Conservation (phyloP, 2,888 invertebrate species). For the Tachina fera region DNA sequence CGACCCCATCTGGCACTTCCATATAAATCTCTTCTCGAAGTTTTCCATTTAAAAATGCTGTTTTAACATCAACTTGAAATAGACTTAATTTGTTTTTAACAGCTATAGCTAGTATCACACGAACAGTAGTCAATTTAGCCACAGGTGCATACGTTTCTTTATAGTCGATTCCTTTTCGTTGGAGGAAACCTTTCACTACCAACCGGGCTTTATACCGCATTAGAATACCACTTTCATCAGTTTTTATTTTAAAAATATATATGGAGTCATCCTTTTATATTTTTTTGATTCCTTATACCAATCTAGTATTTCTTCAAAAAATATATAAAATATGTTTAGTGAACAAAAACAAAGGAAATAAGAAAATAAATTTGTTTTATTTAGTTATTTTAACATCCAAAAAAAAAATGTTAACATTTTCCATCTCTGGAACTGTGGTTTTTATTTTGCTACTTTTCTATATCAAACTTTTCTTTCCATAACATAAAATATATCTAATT, state of each 20-base stretch:
- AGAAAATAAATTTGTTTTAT: no score
- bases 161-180: slow-evolving; percentile 14
- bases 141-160: slow-evolving; percentile 13
- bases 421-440: no score
- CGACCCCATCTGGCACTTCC: slow-evolving; percentile 19
- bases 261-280: no score
- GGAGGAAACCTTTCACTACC: slow-evolving; percentile 37
- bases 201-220: slow-evolving; percentile 25
- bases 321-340: no score
- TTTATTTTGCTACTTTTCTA: no score
- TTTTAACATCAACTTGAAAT: slow-evolving; percentile 29
- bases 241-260: slow-evolving; percentile 28
- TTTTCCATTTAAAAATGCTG: background rate
- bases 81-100: slow-evolving; percentile 6
- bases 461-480: no score
- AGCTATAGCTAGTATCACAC: slow-evolving; percentile 28
- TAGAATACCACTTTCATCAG: slow-evolving; percentile 23
- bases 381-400: no score
- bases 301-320: no score
- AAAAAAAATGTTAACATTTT: no score
- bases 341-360: no score
- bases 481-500: no score
- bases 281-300: no score
- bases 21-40: background rate
- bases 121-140: slow-evolving; percentile 35